These are phyloP conservation scores for Aspidiotus rigidus DNA, from an alignment of 2,888 invertebrate genomes.

Conservation along the genomic window DNA sequence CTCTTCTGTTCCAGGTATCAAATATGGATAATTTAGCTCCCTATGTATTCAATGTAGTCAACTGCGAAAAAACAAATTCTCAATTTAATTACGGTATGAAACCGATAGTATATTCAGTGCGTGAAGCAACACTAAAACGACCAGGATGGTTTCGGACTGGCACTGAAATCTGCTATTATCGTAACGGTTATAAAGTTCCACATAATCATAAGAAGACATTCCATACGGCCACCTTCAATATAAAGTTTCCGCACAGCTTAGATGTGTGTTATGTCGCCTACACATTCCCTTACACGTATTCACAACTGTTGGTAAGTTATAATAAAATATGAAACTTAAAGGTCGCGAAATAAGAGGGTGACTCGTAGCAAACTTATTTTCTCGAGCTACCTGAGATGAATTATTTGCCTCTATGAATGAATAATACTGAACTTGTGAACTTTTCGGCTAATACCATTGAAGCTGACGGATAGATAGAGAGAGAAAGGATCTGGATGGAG, in stretches of 20 bases:
- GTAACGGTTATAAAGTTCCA: conserved; percentile 59
- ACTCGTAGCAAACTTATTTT: too few relatives aligned
- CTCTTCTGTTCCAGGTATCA: conserved; percentile 41
- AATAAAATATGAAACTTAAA: too few relatives aligned
- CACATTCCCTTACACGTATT: conserved; percentile 78
- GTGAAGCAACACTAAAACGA: conserved; percentile 48
- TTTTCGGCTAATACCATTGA: too few relatives aligned
- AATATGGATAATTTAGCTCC: conserved; percentile 60
- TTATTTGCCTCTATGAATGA: too few relatives aligned
- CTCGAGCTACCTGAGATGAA: too few relatives aligned
- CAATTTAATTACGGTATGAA: conserved; percentile 85
- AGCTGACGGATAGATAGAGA: too few relatives aligned
- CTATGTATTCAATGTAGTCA: conserved; percentile 77
- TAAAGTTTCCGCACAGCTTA: conserved; percentile 61
- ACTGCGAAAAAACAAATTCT: conserved; percentile 76
- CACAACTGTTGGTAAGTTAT: conserved; percentile 59
- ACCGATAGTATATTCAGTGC: conserved; percentile 75
- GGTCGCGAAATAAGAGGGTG: too few relatives aligned
- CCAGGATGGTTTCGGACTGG: conserved; percentile 64
- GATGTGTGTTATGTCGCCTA: conserved; percentile 80
- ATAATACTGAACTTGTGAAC: too few relatives aligned
- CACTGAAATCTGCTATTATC: conserved; percentile 70
- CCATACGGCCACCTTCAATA: conserved; percentile 67
- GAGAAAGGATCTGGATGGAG: too few relatives aligned
- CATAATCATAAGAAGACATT: conserved; percentile 53